These are phyloP conservation scores for Ichneumon xanthorius DNA, from an alignment of 2,888 invertebrate genomes.

Conservation along the genomic window DNA sequence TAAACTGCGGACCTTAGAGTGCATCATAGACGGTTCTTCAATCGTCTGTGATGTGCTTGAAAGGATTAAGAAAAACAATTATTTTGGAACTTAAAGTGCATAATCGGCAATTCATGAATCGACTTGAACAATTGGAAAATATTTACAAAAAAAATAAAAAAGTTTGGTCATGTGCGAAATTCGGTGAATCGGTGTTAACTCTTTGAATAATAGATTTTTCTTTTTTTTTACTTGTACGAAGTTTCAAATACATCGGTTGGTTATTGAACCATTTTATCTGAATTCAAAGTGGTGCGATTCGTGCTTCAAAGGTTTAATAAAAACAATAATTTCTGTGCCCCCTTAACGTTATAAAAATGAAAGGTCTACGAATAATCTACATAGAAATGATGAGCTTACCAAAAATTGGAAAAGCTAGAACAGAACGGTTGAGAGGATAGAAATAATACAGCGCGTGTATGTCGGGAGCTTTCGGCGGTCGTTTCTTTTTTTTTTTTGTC, in stretches of 20 bases:
- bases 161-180: too few relatives aligned
- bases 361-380: conserved; percentile 69
- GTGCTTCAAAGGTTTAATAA: not conserved
- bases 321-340: not conserved
- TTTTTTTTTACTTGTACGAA: too few relatives aligned
- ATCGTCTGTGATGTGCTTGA: too few relatives aligned
- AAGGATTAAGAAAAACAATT: not conserved
- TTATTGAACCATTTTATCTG: too few relatives aligned
- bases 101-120: too few relatives aligned
- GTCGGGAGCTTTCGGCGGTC: not conserved
- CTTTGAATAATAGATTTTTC: too few relatives aligned
- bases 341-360: conserved; percentile 63
- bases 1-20: too few relatives aligned
- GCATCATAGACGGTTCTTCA: too few relatives aligned
- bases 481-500: not conserved
- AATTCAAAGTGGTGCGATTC: too few relatives aligned
- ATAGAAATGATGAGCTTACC: conserved; percentile 80
- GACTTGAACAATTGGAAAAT: not conserved
- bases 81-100: not conserved
- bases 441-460: conserved; percentile 51
- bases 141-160: not conserved
- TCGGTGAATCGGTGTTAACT: too few relatives aligned
- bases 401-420: conserved; percentile 83
- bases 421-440: conserved; percentile 67
- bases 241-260: too few relatives aligned